phyloP scores from a whole-genome alignment of 2,113 vertebrate species.

The Jaculus jaculus region DNA sequence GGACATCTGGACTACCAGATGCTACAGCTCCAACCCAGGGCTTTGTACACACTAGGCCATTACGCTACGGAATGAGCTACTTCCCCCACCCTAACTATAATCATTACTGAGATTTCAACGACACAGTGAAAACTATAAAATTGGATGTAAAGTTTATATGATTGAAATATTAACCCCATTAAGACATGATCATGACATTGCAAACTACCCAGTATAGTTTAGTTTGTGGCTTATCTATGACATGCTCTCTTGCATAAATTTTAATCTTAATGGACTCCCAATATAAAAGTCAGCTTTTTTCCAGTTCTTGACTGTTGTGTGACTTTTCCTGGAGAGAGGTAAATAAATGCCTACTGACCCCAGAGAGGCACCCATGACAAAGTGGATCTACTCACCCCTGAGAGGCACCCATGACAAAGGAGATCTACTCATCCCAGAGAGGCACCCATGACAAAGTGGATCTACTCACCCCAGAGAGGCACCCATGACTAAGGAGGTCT shows the following conservation, averaged over 20 bases:
- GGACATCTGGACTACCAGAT: too few relatives aligned
- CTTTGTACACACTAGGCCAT: too few relatives aligned
- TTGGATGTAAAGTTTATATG: neutral
- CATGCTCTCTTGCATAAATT: neutral
- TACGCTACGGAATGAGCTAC: too few relatives aligned
- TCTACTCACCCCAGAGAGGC: neutral
- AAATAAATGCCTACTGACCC: neutral
- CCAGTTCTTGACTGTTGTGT: neutral
- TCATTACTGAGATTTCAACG: neutral
- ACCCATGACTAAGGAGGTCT: neutral
- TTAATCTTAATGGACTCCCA: neutral
- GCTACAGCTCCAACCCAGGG: too few relatives aligned
- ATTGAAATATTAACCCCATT: slow-evolving; percentile 15
- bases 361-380: too few relatives aligned
- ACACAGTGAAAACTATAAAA: slow-evolving; percentile 7
- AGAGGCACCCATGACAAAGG: too few relatives aligned
- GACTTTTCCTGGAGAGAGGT: neutral
- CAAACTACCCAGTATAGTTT: neutral
- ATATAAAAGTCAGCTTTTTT: neutral
- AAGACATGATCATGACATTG: slow-evolving; percentile 21
- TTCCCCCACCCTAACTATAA: neutral
- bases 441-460: too few relatives aligned
- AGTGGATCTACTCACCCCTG: too few relatives aligned
- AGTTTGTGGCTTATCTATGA: neutral
- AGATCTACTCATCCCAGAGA: too few relatives aligned